phyloP scores from a whole-genome alignment of 1,140 invertebrate genomes.

The Drosophila sechellia region DNA sequence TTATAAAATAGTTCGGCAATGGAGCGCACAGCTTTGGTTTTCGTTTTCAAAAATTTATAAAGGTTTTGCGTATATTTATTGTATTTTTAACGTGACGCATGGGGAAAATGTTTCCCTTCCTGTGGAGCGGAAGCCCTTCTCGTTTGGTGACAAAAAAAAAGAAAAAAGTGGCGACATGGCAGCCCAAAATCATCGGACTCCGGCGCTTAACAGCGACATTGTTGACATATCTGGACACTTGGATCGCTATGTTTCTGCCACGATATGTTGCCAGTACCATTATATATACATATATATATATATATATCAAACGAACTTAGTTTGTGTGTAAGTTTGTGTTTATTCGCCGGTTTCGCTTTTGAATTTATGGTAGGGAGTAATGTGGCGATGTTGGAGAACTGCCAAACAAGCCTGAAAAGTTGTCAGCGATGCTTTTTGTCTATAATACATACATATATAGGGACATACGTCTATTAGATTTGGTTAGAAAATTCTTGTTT shows the following conservation, averaged over 20 bases:
- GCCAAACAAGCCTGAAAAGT: constrained; percentile 29
- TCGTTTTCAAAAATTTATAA: constrained; percentile 42
- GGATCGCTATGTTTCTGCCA: constrained; percentile 47
- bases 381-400: constrained; percentile 5
- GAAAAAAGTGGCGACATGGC: constrained; percentile 12
- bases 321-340: constrained; percentile 25
- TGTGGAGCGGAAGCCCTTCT: constrained; percentile 34
- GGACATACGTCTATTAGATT: background rate
- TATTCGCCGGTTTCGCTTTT: constrained; percentile 32
- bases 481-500: background rate
- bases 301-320: background rate
- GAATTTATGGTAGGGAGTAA: constrained; percentile 35
- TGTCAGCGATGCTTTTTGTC: constrained; percentile 21
- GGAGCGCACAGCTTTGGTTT: constrained; percentile 28
- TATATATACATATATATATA: background rate
- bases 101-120: constrained; percentile 34
- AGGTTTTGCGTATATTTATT: constrained; percentile 14
- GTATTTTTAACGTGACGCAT: constrained; percentile 49
- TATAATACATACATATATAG: constrained; percentile 16
- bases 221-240: constrained; percentile 73
- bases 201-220: constrained; percentile 61
- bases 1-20: constrained; percentile 56
- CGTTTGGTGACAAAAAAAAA: constrained; percentile 18
- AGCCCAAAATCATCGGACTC: constrained; percentile 13
- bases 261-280: constrained; percentile 42